A percentile compares a stretch with the other conserved stretches of the same genome.
Conservation (phyloP, 2,113 vertebrate genomes). For the Crypturellus undulatus region DNA sequence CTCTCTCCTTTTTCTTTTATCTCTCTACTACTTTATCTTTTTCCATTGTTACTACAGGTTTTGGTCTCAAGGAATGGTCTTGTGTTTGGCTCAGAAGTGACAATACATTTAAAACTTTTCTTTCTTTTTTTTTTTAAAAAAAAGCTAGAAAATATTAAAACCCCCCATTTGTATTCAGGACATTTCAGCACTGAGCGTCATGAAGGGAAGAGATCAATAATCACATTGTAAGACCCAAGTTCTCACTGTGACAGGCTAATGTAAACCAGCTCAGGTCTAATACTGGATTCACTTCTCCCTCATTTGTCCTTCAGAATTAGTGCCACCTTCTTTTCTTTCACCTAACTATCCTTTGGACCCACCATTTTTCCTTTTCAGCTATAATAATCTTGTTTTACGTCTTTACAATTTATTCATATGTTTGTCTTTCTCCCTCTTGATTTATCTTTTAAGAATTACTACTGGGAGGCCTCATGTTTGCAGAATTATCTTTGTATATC, state of each 20-base stretch:
- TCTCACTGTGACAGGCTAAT: conserved; percentile 22
- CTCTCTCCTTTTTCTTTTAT: not conserved
- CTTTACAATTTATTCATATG: not conserved
- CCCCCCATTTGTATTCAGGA: conserved; percentile 17
- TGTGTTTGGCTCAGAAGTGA: not conserved
- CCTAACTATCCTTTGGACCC: not conserved
- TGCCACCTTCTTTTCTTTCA: not conserved
- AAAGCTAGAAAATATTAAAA: conserved; percentile 18
- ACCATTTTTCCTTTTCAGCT: not conserved
- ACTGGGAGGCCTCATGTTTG: not conserved
- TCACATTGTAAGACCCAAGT: not conserved
- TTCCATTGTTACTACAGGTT: not conserved
- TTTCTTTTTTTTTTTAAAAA: not conserved
- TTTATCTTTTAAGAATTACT: not conserved
- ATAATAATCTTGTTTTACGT: not conserved
- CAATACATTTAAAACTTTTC: not conserved
- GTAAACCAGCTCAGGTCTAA: not conserved
- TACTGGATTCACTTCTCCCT: not conserved
- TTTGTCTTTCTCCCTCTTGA: not conserved
- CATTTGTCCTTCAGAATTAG: not conserved
- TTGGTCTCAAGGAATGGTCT: not conserved
- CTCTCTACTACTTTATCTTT: not conserved
- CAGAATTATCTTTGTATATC: not conserved
- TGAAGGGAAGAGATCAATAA: conserved; percentile 59
- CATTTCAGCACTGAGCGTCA: conserved; percentile 8